Conservation (phyloP, 2,113 vertebrate genomes). For the Oryzias celebensis region DNA sequence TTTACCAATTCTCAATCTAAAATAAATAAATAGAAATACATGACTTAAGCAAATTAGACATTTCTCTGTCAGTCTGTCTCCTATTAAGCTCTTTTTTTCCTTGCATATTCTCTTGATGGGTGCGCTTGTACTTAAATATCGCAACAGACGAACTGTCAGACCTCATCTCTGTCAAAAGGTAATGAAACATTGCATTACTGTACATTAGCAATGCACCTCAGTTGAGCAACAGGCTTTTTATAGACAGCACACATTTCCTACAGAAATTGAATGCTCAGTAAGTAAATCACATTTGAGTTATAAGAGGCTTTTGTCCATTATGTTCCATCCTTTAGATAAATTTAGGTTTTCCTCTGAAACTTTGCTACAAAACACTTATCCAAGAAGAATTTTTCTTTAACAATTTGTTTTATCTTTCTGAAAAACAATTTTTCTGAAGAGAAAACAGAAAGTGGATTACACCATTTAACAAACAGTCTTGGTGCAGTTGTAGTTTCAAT, state of each 20-base stretch:
- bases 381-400: no score
- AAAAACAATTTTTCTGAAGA: no score
- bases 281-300: not conserved
- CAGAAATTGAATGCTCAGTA: not conserved
- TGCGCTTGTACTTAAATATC: slow-evolving; percentile 55
- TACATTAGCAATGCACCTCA: slow-evolving; percentile 41
- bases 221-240: slow-evolving; percentile 26
- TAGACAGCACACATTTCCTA: slow-evolving; percentile 1
- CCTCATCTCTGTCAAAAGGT: slow-evolving; percentile 59
- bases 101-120: slow-evolving; percentile 42
- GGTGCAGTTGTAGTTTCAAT: no score
- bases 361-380: no score
- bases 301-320: no score
- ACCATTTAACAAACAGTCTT: no score
- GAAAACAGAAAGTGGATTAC: no score
- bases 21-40: not conserved
- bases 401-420: no score
- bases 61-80: slow-evolving; percentile 27
- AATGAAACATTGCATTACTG: slow-evolving; percentile 55
- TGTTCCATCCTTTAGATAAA: no score
- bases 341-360: no score
- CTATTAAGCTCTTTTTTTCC: slow-evolving; percentile 28
- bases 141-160: slow-evolving; percentile 55
- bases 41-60: slow-evolving; percentile 39
- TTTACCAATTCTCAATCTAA: no score